Conservation (phyloP, 2,113 vertebrate genomes). For the Ictalurus furcatus region DNA sequence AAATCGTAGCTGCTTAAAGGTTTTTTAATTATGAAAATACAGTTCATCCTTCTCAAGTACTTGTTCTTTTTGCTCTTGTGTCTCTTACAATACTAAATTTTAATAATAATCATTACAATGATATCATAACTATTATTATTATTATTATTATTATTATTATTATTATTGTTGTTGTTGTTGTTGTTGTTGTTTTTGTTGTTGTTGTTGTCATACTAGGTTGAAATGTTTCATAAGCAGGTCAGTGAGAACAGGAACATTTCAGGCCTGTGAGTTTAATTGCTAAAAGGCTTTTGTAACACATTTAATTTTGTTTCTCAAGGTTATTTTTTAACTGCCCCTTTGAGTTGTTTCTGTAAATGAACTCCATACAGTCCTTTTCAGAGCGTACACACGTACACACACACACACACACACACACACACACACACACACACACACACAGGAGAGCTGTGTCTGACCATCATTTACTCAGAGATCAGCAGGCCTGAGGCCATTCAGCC, state of each 20-base stretch:
- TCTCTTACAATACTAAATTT: not conserved
- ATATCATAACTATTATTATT: not conserved
- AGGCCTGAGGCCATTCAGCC: slow-evolving; percentile 45
- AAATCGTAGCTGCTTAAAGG: slow-evolving; percentile 17
- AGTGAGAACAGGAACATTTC: not conserved
- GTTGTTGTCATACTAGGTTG: not conserved
- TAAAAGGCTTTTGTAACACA: slow-evolving; percentile 22
- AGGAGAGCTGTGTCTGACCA: slow-evolving; percentile 33
- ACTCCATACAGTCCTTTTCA: slow-evolving; percentile 7
- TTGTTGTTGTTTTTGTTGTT: too few species aligned
- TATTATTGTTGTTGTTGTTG: too few species aligned
- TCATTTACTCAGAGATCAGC: slow-evolving; percentile 50
- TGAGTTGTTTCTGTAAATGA: slow-evolving; percentile 43
- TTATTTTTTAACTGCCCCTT: slow-evolving; percentile 49
- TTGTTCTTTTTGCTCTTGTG: not conserved
- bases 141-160: too few species aligned
- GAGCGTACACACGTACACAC: not conserved
- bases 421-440: slow-evolving; percentile 14
- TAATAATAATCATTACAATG: not conserved
- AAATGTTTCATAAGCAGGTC: slow-evolving; percentile 29
- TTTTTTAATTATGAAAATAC: slow-evolving; percentile 10
- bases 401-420: not conserved
- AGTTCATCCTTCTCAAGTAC: not conserved
- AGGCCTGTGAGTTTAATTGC: slow-evolving; percentile 13
- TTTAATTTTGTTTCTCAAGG: slow-evolving; percentile 36